Evolutionary conservation across 2,888 invertebrate species (phyloP), one percentile per base, ranked within the genome.

Genomic region (Arrhopalites spinosus): DNA sequence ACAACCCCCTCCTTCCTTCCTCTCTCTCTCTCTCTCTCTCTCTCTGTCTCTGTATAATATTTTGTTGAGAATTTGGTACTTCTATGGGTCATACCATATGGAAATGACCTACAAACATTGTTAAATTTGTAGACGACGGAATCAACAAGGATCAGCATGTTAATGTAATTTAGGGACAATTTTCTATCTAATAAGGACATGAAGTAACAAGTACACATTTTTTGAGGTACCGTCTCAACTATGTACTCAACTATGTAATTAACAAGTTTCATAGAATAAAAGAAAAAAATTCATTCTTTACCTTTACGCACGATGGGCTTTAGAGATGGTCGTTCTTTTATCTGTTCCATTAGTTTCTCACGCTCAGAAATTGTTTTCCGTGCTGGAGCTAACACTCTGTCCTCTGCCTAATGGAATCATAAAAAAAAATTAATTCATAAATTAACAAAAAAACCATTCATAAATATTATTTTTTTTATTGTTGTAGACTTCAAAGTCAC

Each of bases 281-380:
- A 20, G 27, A n/a, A n/a, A n/a, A n/a, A n/a, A n/a, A n/a, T n/a
- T n/a, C n/a, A n/a, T 2, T 59, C 3, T 59, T 72, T 45, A 72
- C 72, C 72, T 72, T 63, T 72, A 29, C 72, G 63, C 27, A 43
- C 29, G 23, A 75, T 70, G 27, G 70, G 75, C n/a, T 69, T 75
- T 45, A 75, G 53, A 29, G 43, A 64, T 79, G 90, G 88, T 68
- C 93, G 85, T 78, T 85, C 84, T 84, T 93, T 91, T 83, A 96
- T 95, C 78, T 94, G 94, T 81, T 93, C 92, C 87, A 95, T 91
- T 43, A 96, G 89, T 83, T 91, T 90, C 86, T 96, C 95, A 79
- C 95, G 92, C 17, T 93, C 93, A 72, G 90, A 88, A 81, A 90
- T 90, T 80, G 90, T 89, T 76, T 90, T 89, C 45, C 91, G 88